phyloP scores from a whole-genome alignment of 1,140 invertebrate genomes.

The Palaemon carinicauda region DNA sequence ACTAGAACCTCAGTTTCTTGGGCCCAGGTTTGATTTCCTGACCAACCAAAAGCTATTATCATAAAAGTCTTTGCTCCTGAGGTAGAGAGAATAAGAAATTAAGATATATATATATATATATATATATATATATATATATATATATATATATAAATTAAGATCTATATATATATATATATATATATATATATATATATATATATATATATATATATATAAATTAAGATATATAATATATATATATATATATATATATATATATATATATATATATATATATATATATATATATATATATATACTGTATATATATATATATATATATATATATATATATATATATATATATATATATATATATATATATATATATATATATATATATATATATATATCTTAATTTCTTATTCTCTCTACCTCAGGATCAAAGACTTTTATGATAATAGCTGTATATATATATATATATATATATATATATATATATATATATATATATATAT shows the following conservation, averaged over 20 bases:
- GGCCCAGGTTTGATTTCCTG: no score
- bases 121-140: background rate
- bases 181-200: background rate
- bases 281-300: constrained; percentile 1
- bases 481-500: no score
- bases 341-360: constrained; percentile 23
- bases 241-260: constrained; percentile 17
- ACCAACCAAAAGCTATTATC: no score
- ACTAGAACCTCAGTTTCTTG: no score
- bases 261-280: background rate
- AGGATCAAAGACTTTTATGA: no score
- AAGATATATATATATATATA: background rate
- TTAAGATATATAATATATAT: constrained; percentile 19
- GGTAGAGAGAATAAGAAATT: no score
- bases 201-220: constrained; percentile 17
- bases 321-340: constrained; percentile 23
- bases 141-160: background rate
- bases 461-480: no score
- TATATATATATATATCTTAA: no score
- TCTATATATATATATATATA: background rate
- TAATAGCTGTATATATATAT: no score
- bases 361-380: background rate
- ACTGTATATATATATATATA: background rate
- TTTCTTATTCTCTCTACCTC: no score
- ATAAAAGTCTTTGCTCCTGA: no score